Conservation (phyloP, 2,888 invertebrate genomes). For the Mechanitis mazaeus region DNA sequence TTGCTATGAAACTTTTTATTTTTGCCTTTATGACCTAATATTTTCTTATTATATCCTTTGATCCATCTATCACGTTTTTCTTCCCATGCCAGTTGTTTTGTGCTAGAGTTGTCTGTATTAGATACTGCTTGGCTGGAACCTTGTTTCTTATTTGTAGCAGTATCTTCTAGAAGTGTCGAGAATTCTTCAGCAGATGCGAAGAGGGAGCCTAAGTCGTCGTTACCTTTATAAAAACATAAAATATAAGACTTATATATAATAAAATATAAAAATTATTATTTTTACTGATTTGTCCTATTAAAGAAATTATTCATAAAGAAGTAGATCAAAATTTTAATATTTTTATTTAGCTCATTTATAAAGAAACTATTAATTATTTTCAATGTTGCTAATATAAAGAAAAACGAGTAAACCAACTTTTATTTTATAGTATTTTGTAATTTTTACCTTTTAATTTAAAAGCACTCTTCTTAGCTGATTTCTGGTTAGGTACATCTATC, state of each 20-base stretch:
- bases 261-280: too few species aligned
- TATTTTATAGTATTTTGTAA: neutral
- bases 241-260: constrained; percentile 1
- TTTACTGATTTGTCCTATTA: too few species aligned
- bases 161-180: constrained; percentile 90
- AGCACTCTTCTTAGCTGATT: constrained; percentile 39
- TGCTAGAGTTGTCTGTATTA: constrained; percentile 86
- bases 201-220: constrained; percentile 76
- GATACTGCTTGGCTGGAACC: constrained; percentile 81
- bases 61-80: constrained; percentile 81
- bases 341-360: too few species aligned
- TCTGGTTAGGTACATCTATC: constrained; percentile 58
- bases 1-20: constrained; percentile 35
- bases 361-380: too few species aligned
- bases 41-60: constrained; percentile 73
- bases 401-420: neutral
- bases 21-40: constrained; percentile 49
- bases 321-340: too few species aligned
- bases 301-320: too few species aligned
- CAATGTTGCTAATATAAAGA: too few species aligned
- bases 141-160: constrained; percentile 80
- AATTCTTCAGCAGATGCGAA: constrained; percentile 94
- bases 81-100: constrained; percentile 90
- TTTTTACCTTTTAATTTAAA: constrained; percentile 57
- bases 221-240: constrained; percentile 41